Base-by-base conservation (phyloP, 2,113 vertebrate genomes). In the Atlantisia rogersi region DNA sequence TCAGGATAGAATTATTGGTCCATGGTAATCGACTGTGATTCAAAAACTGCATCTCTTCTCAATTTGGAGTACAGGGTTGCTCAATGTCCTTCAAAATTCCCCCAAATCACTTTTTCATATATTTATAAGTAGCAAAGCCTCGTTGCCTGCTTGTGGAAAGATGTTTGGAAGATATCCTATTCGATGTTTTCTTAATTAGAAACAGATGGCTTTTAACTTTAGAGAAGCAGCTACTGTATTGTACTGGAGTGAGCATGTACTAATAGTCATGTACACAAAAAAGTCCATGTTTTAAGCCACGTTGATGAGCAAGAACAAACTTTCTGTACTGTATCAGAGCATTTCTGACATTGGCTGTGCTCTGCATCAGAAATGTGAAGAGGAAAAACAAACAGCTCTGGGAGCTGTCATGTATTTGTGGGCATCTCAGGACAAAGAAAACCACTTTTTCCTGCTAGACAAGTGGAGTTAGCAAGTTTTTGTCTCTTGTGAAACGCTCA, bases 141-240 rank as follows among this genome's bases (percentile, higher is more conserved):
- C 64, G 25, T 64, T 94, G 73, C 48, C 50, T 79, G 62, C 81
- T 94, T 0, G 1, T 85, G 81, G 86, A 86, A 89, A 96, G 86
- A 91, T 87, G 46, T 93, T 96, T 96, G 91, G 94, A 96, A 95
- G 86, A 76, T 79, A 82, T 91, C 88, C 88, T 94, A 20, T 58
- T 94, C 63, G 2, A 1, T 88, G 37, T 87, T 95, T 79, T 89
- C 81, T 92, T 88, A 85, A 96, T 94, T 87, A 92, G 81, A 91
- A 94, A 73, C 91, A 96, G 39, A 44, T 95, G 81, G 22, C n/a
- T 91, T 82, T 93, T 92, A 92, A 76, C 58, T 88, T 52, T 17
- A 82, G 63, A 65, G 73, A 74, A 82, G 81, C 74, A 92, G 91
- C 96, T 96, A 94, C 94, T 95, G 94, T 95, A 77, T 92, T 94